Conservation (phyloP, 2,888 invertebrate species). For the Rhamnusium bicolor region DNA sequence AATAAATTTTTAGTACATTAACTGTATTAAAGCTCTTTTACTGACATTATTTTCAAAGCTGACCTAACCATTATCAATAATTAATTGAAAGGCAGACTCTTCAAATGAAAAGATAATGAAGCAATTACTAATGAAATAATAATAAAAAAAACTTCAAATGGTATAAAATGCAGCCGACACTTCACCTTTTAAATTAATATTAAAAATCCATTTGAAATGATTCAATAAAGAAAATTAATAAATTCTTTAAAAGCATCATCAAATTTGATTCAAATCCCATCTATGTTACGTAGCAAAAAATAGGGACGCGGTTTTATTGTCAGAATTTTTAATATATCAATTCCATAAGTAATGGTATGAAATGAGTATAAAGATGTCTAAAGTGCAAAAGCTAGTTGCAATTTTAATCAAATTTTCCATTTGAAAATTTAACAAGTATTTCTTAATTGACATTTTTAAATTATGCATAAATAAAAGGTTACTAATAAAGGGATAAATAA, state of each 20-base stretch:
- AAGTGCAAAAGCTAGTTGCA: slow-evolving; percentile 23
- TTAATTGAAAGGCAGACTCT: not conserved
- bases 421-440: not conserved
- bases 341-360: slow-evolving; percentile 8
- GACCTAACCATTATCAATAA: not conserved
- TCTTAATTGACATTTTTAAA: not conserved
- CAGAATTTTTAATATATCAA: slow-evolving; percentile 9
- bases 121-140: not conserved
- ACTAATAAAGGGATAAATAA: not conserved
- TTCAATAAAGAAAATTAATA: slow-evolving; percentile 10
- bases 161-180: not conserved
- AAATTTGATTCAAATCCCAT: slow-evolving; percentile 6
- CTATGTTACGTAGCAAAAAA: not conserved
- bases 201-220: not conserved
- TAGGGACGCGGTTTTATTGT: not conserved
- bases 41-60: not conserved
- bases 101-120: not conserved
- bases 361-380: slow-evolving; percentile 7
- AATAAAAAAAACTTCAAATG: not conserved
- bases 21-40: not conserved
- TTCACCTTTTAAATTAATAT: slow-evolving; percentile 1
- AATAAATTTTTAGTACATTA: too few relatives aligned
- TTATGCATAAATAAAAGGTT: not conserved
- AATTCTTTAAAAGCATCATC: slow-evolving; percentile 8
- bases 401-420: not conserved